Base-by-base conservation (phyloP, 1,140 invertebrate genomes). In the Brachionus asplanchnoidis region DNA sequence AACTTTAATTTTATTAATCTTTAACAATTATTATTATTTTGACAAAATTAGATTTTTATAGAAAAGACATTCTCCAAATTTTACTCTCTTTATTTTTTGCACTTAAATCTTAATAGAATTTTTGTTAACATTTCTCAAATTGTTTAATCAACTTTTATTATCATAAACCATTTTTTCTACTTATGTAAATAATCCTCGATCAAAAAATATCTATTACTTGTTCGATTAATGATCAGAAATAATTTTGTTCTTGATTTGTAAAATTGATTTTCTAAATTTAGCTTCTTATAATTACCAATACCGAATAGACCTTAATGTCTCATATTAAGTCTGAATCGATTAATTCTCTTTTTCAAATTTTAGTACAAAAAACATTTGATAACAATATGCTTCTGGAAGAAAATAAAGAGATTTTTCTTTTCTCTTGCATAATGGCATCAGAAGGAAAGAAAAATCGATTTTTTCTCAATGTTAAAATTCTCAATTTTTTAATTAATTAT, bases 401-500 rank as follows among this genome's bases (percentile, higher is more conserved):
- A 60, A 60, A 60, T 20, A 20, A 23, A 60, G 46, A 53, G 46
- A 36, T 14, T 60, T 60, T 60, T 60, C n/a, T 60, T 56, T 60
- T 23, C 20, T 20, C n/a, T 60, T 60, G 53, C 53, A 60, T 60
- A 60, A 60, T 60, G 23, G 20, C 20, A 17, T 20, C n/a, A 60
- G 20, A 60, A 60, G 53, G 20, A 60, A 60, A 60, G 53, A 60
- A 60, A 60, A 60, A 60, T 60, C 53, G 53, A 60, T 60, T 60
- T 60, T 65, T 70, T 70, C 12, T 36, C 53, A 60, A 60, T 60
- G 53, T 20, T 60, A 60, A 60, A 56, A 53, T 17, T 60, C 17
- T 9, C 17, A 70, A 40, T 70, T 12, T 70, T 68, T 70, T 70
- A 70, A 36, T 70, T 70, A 40, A 70, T 60, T 60, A 60, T 60